Evolutionary conservation across 2,797 vertebrate species (phyloP).

Genomic region (Simalia tracyae): DNA sequence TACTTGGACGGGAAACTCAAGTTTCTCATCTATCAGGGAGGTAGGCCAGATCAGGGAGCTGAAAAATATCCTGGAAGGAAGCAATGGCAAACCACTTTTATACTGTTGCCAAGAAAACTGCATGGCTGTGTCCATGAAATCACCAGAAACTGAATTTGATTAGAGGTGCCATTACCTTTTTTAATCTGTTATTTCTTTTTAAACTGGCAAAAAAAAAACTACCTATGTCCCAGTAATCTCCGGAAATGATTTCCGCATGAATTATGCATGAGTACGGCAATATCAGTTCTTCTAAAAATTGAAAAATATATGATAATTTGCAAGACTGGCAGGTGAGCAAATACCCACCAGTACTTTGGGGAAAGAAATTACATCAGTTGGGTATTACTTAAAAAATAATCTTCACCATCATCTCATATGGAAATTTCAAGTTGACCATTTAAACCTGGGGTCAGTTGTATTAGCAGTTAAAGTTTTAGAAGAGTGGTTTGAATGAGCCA

Average conservation of each 20-base stretch:
- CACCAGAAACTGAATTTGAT: neutral
- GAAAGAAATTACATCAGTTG: neutral
- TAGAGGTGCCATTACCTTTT: neutral
- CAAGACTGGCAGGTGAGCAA: neutral
- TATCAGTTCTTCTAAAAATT: neutral
- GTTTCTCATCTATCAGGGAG: neutral
- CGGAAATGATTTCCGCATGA: neutral
- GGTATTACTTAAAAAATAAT: neutral
- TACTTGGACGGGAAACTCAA: neutral
- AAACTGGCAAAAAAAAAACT: neutral
- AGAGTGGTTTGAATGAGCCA: too few species aligned
- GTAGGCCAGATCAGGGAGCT: neutral
- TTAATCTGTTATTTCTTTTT: constrained; percentile 2
- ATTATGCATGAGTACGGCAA: neutral
- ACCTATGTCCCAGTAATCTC: neutral
- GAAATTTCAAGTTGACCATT: neutral
- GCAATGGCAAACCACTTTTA: neutral
- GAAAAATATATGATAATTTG: neutral
- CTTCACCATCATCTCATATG: neutral
- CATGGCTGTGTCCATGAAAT: neutral
- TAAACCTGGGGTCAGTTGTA: neutral
- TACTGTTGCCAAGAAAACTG: neutral
- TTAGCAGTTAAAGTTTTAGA: neutral
- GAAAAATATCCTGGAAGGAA: neutral
- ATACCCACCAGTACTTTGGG: neutral